These are phyloP conservation scores for Stramonita haemastoma DNA, from an alignment of 2,888 invertebrate genomes.

Conservation along the genomic window DNA sequence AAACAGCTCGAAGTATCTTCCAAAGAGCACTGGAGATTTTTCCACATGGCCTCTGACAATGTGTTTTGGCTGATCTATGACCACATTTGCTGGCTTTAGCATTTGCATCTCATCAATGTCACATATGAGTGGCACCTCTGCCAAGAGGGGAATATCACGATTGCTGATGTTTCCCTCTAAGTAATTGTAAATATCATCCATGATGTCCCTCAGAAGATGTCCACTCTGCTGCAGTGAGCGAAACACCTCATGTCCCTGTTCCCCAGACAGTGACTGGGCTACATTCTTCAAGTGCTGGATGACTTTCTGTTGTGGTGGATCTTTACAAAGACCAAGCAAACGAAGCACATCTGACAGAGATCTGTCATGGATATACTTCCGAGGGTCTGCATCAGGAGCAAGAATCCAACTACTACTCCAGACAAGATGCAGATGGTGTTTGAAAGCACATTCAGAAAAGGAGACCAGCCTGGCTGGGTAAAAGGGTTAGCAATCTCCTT, in stretches of 20 bases:
- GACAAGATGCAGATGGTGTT: constrained; percentile 25
- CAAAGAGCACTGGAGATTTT: constrained; percentile 54
- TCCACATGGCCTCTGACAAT: constrained; percentile 58
- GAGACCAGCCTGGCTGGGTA: constrained; percentile 25
- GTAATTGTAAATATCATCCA: constrained; percentile 28
- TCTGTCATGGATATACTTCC: background rate
- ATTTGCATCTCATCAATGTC: background rate
- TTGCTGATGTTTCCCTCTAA: background rate
- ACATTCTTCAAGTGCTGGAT: constrained; percentile 40
- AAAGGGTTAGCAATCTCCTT: constrained; percentile 25
- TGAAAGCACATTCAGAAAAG: constrained; percentile 31
- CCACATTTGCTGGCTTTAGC: constrained; percentile 50
- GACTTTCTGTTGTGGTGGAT: constrained; percentile 31
- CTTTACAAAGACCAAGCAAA: constrained; percentile 28
- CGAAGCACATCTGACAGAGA: background rate
- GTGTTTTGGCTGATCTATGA: constrained; percentile 47
- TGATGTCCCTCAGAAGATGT: background rate
- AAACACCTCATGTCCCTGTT: constrained; percentile 1
- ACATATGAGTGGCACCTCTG: constrained; percentile 18
- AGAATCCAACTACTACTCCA: constrained; percentile 42
- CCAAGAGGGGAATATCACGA: background rate
- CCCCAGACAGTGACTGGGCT: constrained; percentile 3
- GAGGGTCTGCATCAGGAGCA: constrained; percentile 18
- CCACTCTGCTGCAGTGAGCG: background rate
- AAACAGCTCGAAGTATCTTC: constrained; percentile 55